Conservation (phyloP, 2,113 vertebrate species). For the Gracilinanus agilis region DNA sequence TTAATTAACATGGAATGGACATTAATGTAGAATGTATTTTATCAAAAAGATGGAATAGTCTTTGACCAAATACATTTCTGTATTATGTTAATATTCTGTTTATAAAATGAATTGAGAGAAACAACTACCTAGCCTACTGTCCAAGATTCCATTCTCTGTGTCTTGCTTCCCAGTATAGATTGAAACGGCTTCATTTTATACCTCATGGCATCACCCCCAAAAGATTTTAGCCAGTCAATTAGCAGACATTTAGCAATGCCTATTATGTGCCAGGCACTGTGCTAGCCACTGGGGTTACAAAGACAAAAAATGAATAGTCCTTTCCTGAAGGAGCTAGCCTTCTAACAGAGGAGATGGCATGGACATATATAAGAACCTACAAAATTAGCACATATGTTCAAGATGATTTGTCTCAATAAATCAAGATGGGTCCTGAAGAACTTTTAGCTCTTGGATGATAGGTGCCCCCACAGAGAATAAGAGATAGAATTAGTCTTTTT, state of each 20-base stretch:
- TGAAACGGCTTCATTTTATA: not conserved
- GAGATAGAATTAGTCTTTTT: accelerated
- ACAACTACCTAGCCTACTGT: not conserved
- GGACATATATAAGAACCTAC: not conserved
- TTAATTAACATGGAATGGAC: slow-evolving; percentile 72
- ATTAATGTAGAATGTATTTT: slow-evolving; percentile 79
- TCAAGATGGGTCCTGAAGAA: not conserved
- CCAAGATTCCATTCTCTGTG: slow-evolving; percentile 43
- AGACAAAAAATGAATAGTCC: not conserved
- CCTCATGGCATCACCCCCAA: slow-evolving; percentile 15
- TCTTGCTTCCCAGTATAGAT: not conserved
- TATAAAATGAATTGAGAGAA: slow-evolving; percentile 18
- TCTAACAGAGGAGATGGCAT: not conserved
- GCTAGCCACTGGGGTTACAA: not conserved
- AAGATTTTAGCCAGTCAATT: not conserved
- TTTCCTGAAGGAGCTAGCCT: not conserved
- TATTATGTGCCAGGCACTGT: not conserved
- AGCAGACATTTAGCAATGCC: not conserved
- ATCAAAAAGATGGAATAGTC: slow-evolving; percentile 63
- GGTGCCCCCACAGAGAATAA: not conserved
- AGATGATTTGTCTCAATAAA: not conserved
- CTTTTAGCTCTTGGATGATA: not conserved
- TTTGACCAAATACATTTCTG: slow-evolving; percentile 72
- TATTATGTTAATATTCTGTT: slow-evolving; percentile 57
- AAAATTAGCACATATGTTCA: not conserved